Evolutionary conservation across 2,888 invertebrate species (phyloP).

Genomic region (Andrena haemorrhoa): DNA sequence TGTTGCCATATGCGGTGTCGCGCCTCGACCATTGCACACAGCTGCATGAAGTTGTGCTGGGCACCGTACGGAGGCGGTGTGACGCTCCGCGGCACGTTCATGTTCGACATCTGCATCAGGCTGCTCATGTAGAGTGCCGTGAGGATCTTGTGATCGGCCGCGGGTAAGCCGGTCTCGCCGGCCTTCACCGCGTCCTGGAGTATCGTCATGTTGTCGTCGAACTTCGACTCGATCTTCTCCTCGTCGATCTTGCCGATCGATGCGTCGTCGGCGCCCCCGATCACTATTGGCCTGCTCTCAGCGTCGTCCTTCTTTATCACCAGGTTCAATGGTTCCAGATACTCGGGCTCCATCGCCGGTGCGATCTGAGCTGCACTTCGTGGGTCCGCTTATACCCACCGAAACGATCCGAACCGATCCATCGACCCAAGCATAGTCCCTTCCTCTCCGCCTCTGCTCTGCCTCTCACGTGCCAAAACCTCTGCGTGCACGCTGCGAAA

Average conservation of each 20-base stretch:
- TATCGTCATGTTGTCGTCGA: constrained; percentile 80
- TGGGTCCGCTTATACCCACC: constrained; percentile 63
- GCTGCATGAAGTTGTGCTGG: constrained; percentile 81
- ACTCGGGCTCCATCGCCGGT: constrained; percentile 84
- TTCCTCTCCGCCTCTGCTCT: not conserved
- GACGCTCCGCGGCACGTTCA: constrained; percentile 73
- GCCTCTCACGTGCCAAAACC: not conserved
- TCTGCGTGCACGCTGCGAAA: constrained; percentile 26
- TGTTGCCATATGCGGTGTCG: constrained; percentile 83
- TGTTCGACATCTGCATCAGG: constrained; percentile 82
- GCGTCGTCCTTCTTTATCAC: constrained; percentile 85
- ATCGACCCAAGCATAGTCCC: constrained; percentile 45
- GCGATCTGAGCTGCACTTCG: constrained; percentile 49
- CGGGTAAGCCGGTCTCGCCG: constrained; percentile 74
- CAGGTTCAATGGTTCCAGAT: constrained; percentile 86
- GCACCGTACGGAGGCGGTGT: constrained; percentile 72
- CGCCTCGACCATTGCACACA: constrained; percentile 82
- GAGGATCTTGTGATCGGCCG: constrained; percentile 83
- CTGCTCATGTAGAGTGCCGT: constrained; percentile 84
- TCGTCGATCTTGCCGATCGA: constrained; percentile 74
- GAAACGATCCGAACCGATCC: constrained; percentile 59
- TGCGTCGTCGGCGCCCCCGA: constrained; percentile 55
- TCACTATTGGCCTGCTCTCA: constrained; percentile 62
- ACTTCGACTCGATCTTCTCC: constrained; percentile 69
- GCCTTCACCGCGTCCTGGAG: constrained; percentile 80